Conservation (phyloP, 1,140 invertebrate genomes). For the Tetragnatha versicolor region DNA sequence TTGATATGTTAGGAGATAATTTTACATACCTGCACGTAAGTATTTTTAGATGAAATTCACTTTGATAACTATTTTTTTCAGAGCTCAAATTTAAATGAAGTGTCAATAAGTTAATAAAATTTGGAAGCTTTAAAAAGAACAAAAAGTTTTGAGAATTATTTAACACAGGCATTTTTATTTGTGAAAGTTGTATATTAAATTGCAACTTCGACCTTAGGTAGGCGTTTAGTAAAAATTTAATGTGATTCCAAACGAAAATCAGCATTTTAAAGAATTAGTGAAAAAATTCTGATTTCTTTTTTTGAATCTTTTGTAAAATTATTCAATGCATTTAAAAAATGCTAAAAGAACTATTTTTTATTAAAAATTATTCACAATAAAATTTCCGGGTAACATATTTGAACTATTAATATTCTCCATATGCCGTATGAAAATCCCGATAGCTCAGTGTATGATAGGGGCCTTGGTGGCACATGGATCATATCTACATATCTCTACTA, state of each 20-base stretch:
- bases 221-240: not conserved
- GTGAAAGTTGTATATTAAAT: not conserved
- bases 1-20: not conserved
- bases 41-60: slow-evolving; percentile 4
- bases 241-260: not conserved
- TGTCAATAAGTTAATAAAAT: slow-evolving; percentile 6
- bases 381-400: too few relatives aligned
- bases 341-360: too few relatives aligned
- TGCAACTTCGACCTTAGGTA: not conserved
- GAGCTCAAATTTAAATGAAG: not conserved
- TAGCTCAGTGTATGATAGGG: too few relatives aligned
- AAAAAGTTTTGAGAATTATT: slow-evolving; percentile 16
- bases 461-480: too few relatives aligned
- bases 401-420: too few relatives aligned
- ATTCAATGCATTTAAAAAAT: too few relatives aligned
- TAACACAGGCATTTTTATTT: not conserved
- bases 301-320: too few relatives aligned
- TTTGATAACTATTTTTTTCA: not conserved
- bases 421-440: too few relatives aligned
- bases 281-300: too few relatives aligned
- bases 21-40: slow-evolving; percentile 11
- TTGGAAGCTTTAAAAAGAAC: slow-evolving; percentile 6
- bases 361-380: too few relatives aligned
- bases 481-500: too few relatives aligned
- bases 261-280: too few relatives aligned